Conservation (phyloP, 2,113 vertebrate species). For the Dolichotis patagonum region DNA sequence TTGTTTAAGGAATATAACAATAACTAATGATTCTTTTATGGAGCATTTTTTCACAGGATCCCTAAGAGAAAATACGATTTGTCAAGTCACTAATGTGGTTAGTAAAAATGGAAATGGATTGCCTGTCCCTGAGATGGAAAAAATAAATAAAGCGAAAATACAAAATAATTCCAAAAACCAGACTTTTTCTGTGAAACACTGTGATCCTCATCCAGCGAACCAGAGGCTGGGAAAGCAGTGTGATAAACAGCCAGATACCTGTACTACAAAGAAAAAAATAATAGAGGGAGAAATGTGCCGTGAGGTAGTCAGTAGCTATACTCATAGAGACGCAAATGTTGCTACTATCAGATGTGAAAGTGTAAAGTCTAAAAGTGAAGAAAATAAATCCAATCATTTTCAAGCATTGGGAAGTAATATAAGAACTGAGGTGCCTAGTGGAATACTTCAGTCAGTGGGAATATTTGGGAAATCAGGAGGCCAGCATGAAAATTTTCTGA, state of each 20-base stretch:
- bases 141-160: background rate
- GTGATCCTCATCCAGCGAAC: background rate
- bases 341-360: slow-evolving; percentile 15
- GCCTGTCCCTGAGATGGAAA: slow-evolving; percentile 31
- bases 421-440: slow-evolving; percentile 38
- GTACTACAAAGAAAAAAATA: slow-evolving; percentile 47
- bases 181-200: slow-evolving; percentile 38
- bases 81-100: slow-evolving; percentile 23
- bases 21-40: slow-evolving; percentile 1
- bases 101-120: slow-evolving; percentile 1
- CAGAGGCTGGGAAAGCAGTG: background rate
- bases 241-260: slow-evolving; percentile 25
- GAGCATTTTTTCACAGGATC: background rate
- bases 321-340: background rate
- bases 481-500: slow-evolving; percentile 67
- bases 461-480: slow-evolving; percentile 53
- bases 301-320: slow-evolving; percentile 20
- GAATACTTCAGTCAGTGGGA: slow-evolving; percentile 62
- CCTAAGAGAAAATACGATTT: slow-evolving; percentile 31
- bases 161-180: slow-evolving; percentile 55
- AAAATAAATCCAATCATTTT: slow-evolving; percentile 68
- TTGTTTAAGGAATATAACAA: slow-evolving; percentile 37
- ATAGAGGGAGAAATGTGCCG: background rate
- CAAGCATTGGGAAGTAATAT: slow-evolving; percentile 46
- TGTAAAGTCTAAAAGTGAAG: slow-evolving; percentile 34